These are phyloP conservation scores for Apis laboriosa DNA, from an alignment of 1,140 invertebrate species.

Conservation along the genomic window DNA sequence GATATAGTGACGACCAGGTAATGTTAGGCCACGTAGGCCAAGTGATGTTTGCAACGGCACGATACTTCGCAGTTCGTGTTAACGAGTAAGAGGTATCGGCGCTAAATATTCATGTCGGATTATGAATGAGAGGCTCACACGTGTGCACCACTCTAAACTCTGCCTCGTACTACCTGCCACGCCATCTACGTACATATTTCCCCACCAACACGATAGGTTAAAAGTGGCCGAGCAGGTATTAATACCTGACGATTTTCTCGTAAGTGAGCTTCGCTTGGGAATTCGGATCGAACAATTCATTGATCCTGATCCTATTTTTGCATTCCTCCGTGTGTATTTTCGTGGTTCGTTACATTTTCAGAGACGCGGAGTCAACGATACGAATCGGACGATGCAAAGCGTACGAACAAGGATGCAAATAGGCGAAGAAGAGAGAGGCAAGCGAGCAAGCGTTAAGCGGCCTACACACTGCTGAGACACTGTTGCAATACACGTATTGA, in stretches of 20 bases:
- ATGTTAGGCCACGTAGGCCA: neutral
- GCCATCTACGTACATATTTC: neutral
- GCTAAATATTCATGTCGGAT: slow-evolving; percentile 42
- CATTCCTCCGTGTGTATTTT: neutral
- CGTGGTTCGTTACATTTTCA: too few species aligned
- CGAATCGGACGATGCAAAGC: too few species aligned
- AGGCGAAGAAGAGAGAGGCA: too few species aligned
- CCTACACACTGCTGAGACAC: too few species aligned
- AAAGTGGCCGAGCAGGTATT: neutral
- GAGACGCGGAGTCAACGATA: too few species aligned
- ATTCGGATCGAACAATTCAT: neutral
- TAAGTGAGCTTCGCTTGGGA: neutral
- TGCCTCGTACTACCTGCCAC: neutral
- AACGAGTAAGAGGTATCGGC: slow-evolving; percentile 29
- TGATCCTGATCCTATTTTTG: neutral
- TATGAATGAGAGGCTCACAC: slow-evolving; percentile 42
- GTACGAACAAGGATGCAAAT: too few species aligned
- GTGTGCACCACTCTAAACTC: neutral
- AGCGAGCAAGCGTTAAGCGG: too few species aligned
- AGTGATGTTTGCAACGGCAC: neutral
- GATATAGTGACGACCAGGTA: slow-evolving; percentile 29
- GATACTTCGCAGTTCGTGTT: slow-evolving; percentile 25
- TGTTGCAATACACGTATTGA: too few species aligned
- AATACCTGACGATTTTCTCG: neutral
- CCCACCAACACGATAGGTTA: neutral